A percentile compares a stretch with the other conserved stretches of the same genome.
Conservation (phyloP, 2,113 vertebrate genomes). For the Oncorhynchus nerka region DNA sequence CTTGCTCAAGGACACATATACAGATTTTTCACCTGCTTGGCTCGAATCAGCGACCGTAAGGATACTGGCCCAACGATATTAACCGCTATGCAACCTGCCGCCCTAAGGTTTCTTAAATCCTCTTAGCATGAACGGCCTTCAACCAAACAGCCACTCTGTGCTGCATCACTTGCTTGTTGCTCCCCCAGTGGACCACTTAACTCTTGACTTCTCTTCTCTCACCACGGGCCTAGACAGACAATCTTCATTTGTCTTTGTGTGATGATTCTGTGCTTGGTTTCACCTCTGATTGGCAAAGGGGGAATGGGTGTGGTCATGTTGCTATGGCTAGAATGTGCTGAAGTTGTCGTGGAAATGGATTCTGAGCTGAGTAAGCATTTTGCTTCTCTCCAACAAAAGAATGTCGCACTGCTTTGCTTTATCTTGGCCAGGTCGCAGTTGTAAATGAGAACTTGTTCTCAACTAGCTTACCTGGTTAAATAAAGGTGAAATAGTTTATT, state of each 20-base stretch:
- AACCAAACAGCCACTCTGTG: constrained; percentile 14
- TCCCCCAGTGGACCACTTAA: constrained; percentile 10
- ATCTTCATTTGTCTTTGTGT: constrained; percentile 28
- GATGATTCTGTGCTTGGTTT: constrained; percentile 28
- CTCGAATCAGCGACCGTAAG: too few relatives aligned
- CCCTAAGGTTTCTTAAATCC: not conserved
- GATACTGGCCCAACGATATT: too few relatives aligned
- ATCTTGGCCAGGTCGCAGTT: too few relatives aligned
- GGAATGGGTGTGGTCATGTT: not conserved
- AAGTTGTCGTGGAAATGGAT: constrained; percentile 1
- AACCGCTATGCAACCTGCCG: too few relatives aligned
- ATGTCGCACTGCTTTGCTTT: too few relatives aligned
- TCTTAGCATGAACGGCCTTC: constrained; percentile 24
- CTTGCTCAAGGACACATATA: too few relatives aligned
- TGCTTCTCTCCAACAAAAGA: constrained; percentile 4
- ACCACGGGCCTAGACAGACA: constrained; percentile 48
- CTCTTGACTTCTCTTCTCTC: not conserved
- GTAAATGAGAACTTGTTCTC: too few relatives aligned
- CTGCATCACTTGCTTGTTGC: constrained; percentile 18
- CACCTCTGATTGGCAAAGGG: not conserved
- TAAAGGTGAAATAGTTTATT: too few relatives aligned
- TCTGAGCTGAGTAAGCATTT: constrained; percentile 2
- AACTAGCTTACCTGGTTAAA: too few relatives aligned
- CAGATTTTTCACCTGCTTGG: too few relatives aligned
- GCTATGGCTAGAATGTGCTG: constrained; percentile 28